Evolutionary conservation across 2,113 vertebrate species (phyloP).

Genomic region (Aegotheles bennettii): DNA sequence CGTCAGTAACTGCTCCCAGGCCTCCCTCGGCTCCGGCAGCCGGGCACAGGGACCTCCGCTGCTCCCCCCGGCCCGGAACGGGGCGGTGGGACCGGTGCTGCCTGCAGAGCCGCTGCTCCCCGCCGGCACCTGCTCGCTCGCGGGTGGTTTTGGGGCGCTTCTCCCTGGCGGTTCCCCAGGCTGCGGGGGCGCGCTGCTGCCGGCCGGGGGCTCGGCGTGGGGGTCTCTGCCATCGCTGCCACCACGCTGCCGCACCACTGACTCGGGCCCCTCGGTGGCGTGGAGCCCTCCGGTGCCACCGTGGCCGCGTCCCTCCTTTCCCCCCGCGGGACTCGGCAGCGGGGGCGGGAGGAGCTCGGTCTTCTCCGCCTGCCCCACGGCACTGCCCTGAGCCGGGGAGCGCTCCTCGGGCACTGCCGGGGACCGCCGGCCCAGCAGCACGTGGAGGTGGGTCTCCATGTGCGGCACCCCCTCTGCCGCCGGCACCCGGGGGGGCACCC

Average conservation of each 20-base stretch:
- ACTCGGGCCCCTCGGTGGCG: not conserved
- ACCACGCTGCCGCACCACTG: not conserved
- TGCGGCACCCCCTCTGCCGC: not conserved
- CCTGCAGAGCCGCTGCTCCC: not conserved
- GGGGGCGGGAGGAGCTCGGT: not conserved
- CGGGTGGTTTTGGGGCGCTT: rapidly evolving
- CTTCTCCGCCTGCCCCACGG: not conserved
- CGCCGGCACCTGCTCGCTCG: not conserved
- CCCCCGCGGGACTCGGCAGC: rapidly evolving
- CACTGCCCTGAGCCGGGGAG: not conserved
- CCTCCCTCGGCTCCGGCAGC: not conserved
- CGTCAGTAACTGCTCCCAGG: not conserved
- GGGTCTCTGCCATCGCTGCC: rapidly evolving
- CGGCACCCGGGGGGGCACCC: not conserved
- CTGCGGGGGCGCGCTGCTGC: not conserved
- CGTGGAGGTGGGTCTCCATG: constrained; percentile 47
- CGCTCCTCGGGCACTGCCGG: rapidly evolving
- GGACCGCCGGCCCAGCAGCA: constrained; percentile 20
- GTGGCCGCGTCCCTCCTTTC: rapidly evolving
- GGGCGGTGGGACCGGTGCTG: not conserved
- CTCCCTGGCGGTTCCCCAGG: not conserved
- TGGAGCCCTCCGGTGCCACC: rapidly evolving
- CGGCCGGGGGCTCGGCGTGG: rapidly evolving
- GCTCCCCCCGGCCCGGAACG: not conserved
- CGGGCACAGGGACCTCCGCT: not conserved